Evolutionary conservation across 2,113 vertebrate species (phyloP).

Genomic region (Cyrtonyx montezumae): DNA sequence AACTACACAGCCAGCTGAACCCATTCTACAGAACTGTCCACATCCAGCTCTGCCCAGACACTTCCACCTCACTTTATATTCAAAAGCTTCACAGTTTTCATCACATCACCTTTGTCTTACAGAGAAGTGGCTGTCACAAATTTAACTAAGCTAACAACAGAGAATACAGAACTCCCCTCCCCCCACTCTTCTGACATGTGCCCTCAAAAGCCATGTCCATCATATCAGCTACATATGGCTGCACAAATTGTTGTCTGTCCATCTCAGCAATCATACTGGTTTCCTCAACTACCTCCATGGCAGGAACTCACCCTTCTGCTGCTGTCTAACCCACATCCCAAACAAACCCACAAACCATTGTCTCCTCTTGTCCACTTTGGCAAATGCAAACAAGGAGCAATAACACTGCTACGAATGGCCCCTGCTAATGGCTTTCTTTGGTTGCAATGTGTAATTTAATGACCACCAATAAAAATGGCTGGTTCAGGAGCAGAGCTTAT

Average conservation of each 20-base stretch:
- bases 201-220: neutral
- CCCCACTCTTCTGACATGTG: neutral
- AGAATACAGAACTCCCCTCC: neutral
- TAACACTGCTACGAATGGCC: neutral
- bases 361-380: neutral
- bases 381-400: neutral
- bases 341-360: neutral
- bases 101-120: neutral
- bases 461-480: slow-evolving; percentile 12
- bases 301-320: neutral
- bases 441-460: slow-evolving; percentile 38
- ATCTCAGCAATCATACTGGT: too few relatives aligned
- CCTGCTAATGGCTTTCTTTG: neutral
- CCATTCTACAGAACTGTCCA: neutral
- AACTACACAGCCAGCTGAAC: neutral
- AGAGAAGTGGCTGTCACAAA: too few relatives aligned
- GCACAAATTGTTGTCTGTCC: neutral
- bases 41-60: neutral
- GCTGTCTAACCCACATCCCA: neutral
- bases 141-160: neutral
- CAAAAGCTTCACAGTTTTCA: too few relatives aligned
- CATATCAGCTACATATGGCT: neutral
- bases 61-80: neutral
- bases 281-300: neutral
- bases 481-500: neutral